Evolutionary conservation across 2,888 invertebrate genomes (phyloP), one percentile per base, ranked within the genome.

Genomic region (Drosophila parthenogenetica): DNA sequence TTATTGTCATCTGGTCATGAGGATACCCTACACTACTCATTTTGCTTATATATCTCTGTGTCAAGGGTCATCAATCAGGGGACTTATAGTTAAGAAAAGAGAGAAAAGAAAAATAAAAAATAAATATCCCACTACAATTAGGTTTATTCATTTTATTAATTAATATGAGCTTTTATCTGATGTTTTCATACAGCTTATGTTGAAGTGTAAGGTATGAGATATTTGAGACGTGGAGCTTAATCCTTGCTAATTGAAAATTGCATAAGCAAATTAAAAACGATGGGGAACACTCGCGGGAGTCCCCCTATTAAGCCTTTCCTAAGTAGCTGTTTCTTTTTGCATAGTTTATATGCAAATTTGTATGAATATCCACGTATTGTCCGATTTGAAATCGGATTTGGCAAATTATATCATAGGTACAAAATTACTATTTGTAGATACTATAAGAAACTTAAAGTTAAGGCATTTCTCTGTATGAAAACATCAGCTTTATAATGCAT

Each of bases 71-170:
- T 77, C 76, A 77, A 65, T 71, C 79, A 73, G 67, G 14, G 48
- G 58, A 80, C 77, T 86, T 80, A 81, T 49, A 4, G 17, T 49
- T 35, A 17, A 53, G 60, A 68, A 66, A 65, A 77, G 1, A 35
- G 35, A 13, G 13, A 13, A 35, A 35, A 13, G 4, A 35, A 35
- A 13, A 35, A 13, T 35, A 35, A 11, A 83, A 86, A 71, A 64
- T 32, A 86, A 71, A 64, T 25, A 2, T 42, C 65, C 57, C 73
- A 67, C 69, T 53, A 49, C 54, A 54, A 29, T 85, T 69, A 55
- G 55, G 67, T 88, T 88, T 73, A 74, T 77, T 77, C 67, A 70
- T 79, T 83, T 87, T 83, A 83, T 82, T 87, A 84, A 79, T 87
- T 81, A 87, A 78, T 69, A 87, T 82, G 87, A 84, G 85, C 85